These are phyloP conservation scores for Hydrotaea diabolus DNA, from an alignment of 2,888 invertebrate species.

Conservation along the genomic window DNA sequence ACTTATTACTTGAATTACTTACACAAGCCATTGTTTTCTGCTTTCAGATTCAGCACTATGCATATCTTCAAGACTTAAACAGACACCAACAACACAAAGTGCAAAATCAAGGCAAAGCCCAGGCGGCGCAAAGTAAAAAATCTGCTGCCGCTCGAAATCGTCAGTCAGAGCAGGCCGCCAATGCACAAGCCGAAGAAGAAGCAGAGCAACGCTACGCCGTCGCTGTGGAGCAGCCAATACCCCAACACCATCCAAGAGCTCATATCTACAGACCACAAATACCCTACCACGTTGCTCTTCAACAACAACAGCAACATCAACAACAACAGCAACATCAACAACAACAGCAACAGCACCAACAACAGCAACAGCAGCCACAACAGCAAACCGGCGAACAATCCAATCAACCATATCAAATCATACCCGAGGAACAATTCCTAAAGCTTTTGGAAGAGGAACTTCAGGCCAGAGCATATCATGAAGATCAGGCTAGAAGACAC, in stretches of 20 bases:
- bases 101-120: conserved; percentile 58
- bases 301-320: conserved; percentile 61
- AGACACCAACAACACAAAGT: conserved; percentile 73
- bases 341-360: conserved; percentile 64
- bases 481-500: conserved; percentile 73
- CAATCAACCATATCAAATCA: conserved; percentile 74
- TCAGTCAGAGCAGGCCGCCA: conserved; percentile 18
- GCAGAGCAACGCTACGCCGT: conserved; percentile 76
- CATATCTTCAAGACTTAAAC: conserved; percentile 78
- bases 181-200: conserved; percentile 74
- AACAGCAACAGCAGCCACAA: conserved; percentile 68
- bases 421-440: conserved; percentile 78
- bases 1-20: too few relatives aligned
- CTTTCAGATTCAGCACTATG: conserved; percentile 78
- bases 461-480: conserved; percentile 77
- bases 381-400: conserved; percentile 60
- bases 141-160: not conserved
- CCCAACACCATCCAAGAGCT: conserved; percentile 49
- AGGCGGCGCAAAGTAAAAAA: conserved; percentile 49
- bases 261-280: conserved; percentile 68
- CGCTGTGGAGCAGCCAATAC: conserved; percentile 73
- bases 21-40: not conserved
- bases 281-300: conserved; percentile 61
- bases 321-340: conserved; percentile 43
- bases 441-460: conserved; percentile 78